Evolutionary conservation across 1,140 invertebrate genomes (phyloP).

Genomic region (Aphelenchoides fujianensis): DNA sequence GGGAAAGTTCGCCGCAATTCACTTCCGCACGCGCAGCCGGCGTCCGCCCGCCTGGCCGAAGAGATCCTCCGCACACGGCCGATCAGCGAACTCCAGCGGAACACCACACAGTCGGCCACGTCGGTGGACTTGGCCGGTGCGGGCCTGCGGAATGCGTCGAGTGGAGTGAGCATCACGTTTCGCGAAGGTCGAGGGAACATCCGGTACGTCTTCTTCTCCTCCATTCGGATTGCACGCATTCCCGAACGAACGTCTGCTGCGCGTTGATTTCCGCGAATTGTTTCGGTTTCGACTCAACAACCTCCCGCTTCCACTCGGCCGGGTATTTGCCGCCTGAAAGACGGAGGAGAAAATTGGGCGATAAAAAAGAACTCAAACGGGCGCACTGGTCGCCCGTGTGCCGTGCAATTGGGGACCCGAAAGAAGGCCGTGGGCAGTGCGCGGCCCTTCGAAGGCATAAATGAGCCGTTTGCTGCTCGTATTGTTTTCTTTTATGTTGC

Average conservation of each 20-base stretch:
- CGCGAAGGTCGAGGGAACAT: not conserved
- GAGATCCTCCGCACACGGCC: conserved; percentile 15
- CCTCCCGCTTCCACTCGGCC: too few species aligned
- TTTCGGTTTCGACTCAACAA: not conserved
- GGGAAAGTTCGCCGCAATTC: conserved; percentile 26
- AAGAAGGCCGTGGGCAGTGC: too few species aligned
- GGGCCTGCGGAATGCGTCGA: not conserved
- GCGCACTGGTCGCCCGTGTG: too few species aligned
- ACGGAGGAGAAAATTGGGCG: too few species aligned
- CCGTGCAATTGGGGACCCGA: too few species aligned
- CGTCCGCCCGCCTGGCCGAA: conserved; percentile 5
- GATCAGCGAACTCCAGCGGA: conserved; percentile 18
- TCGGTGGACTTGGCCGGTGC: conserved; percentile 12
- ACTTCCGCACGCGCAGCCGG: conserved; percentile 20
- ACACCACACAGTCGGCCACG: conserved; percentile 24
- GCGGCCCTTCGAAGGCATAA: too few species aligned
- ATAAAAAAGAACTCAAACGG: too few species aligned
- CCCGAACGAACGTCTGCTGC: not conserved
- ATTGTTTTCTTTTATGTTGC: too few species aligned
- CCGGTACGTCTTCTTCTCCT: not conserved
- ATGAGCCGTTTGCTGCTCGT: too few species aligned
- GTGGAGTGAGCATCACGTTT: conserved; percentile 24
- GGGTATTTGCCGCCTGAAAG: too few species aligned
- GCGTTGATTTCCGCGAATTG: not conserved
- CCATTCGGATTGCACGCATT: too few species aligned